These are phyloP conservation scores for Selene dorsalis DNA, from an alignment of 2,797 vertebrate genomes.

Conservation along the genomic window DNA sequence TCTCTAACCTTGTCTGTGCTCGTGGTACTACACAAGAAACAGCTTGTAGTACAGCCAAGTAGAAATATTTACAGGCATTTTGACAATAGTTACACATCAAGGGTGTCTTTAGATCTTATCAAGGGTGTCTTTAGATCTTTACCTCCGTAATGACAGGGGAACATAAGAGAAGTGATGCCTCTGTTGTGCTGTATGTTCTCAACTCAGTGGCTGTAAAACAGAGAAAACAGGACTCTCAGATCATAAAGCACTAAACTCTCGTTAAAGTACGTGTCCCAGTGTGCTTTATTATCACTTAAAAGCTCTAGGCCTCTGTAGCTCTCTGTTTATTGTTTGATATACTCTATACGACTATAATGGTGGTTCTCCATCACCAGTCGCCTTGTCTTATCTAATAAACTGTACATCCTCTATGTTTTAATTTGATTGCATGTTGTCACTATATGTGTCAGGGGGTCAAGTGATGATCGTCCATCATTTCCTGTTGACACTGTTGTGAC, in stretches of 20 bases:
- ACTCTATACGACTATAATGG: background rate
- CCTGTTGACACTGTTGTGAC: background rate
- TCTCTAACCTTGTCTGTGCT: background rate
- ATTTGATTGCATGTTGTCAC: background rate
- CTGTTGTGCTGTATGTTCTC: background rate
- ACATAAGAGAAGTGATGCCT: background rate
- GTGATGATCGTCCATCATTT: background rate
- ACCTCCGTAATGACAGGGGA: background rate
- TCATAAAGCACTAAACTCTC: slow-evolving; percentile 3
- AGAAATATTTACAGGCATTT: background rate
- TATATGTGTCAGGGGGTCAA: background rate
- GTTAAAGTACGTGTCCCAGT: slow-evolving; percentile 13
- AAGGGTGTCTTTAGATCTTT: background rate
- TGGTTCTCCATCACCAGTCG: background rate
- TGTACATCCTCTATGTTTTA: background rate
- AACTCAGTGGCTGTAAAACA: slow-evolving; percentile 2
- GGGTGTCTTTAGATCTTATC: background rate
- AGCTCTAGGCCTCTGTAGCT: background rate
- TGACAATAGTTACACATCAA: background rate
- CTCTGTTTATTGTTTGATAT: background rate
- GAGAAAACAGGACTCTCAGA: slow-evolving; percentile 4
- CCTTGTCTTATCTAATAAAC: background rate
- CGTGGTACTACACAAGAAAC: slow-evolving; percentile 1
- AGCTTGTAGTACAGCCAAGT: background rate
- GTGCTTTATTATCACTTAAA: slow-evolving; percentile 24